A percentile compares a stretch with the other conserved stretches of the same genome.
Evolutionary conservation across 2,797 vertebrate genomes (phyloP).

Genomic region (Danio tinwini): DNA sequence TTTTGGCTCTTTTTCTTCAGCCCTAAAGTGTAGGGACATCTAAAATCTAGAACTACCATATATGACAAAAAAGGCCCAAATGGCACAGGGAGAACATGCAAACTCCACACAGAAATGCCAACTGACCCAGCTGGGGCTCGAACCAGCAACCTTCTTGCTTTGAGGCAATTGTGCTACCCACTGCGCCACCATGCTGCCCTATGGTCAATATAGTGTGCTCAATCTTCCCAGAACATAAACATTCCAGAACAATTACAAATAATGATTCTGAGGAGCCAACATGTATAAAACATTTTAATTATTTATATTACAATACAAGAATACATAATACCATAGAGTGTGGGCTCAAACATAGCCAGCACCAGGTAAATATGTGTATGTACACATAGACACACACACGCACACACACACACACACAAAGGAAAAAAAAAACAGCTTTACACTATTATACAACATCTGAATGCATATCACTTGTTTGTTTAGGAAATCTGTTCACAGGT

Average conservation of each 20-base stretch:
- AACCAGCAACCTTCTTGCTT: too few species aligned
- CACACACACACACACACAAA: background rate
- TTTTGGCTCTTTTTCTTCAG: too few species aligned
- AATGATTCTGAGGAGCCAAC: conserved; percentile 53
- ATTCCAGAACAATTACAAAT: conserved; percentile 30
- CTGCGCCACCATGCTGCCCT: too few species aligned
- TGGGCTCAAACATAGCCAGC: conserved; percentile 78
- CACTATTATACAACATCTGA: conserved; percentile 76
- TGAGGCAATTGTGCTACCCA: too few species aligned
- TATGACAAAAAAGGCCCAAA: too few species aligned
- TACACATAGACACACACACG: conserved; percentile 64
- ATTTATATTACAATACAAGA: conserved; percentile 91
- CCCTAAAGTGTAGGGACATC: too few species aligned
- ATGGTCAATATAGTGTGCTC: background rate
- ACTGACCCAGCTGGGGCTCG: too few species aligned
- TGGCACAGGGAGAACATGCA: too few species aligned
- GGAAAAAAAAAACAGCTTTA: conserved; percentile 70
- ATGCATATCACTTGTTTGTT: conserved; percentile 76
- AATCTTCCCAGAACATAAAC: background rate
- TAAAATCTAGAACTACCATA: too few species aligned
- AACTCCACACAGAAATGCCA: too few species aligned
- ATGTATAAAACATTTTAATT: conserved; percentile 88
- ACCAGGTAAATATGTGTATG: conserved; percentile 74
- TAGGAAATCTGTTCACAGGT: conserved; percentile 81
- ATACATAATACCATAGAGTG: conserved; percentile 82